These are phyloP conservation scores for Drosophila anomalata DNA, from an alignment of 2,888 invertebrate genomes.

Conservation along the genomic window DNA sequence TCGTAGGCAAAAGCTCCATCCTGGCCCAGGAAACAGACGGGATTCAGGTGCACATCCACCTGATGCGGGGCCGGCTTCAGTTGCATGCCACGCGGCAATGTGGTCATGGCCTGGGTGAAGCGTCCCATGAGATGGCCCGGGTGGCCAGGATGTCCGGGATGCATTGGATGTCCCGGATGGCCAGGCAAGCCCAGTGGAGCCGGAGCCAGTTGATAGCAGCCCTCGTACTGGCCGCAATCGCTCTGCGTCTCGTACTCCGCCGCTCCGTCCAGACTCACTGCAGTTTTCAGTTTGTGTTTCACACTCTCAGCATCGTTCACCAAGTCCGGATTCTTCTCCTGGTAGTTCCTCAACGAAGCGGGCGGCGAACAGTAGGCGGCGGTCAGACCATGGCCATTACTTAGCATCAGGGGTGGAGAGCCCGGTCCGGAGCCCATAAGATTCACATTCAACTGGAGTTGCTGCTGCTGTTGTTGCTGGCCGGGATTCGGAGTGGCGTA, in stretches of 20 bases:
- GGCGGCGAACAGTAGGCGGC: constrained; percentile 86
- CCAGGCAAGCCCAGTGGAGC: constrained; percentile 26
- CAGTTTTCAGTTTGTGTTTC: constrained; percentile 84
- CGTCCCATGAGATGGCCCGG: constrained; percentile 61
- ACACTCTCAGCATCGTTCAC: constrained; percentile 90
- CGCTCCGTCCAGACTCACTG: constrained; percentile 82
- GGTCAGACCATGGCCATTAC: constrained; percentile 62
- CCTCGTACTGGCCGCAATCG: constrained; percentile 82
- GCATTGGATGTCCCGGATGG: constrained; percentile 35
- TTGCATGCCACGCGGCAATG: constrained; percentile 85
- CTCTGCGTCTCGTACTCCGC: constrained; percentile 80
- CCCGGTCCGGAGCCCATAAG: constrained; percentile 74
- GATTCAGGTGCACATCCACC: constrained; percentile 90
- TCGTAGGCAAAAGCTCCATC: constrained; percentile 88
- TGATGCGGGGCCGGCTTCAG: constrained; percentile 86
- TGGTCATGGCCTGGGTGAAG: constrained; percentile 85
- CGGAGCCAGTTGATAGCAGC: constrained; percentile 81
- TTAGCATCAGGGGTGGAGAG: constrained; percentile 70
- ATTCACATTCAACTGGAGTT: constrained; percentile 75
- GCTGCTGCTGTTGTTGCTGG: constrained; percentile 58
- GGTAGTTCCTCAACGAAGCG: constrained; percentile 85
- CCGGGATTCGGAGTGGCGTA: constrained; percentile 77
- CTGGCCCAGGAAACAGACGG: constrained; percentile 90
- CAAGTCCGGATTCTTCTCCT: constrained; percentile 91
- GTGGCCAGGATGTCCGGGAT: constrained; percentile 41